phyloP scores from a whole-genome alignment of 64 coral and sea anemone species.

The Pachyseris speciosa region DNA sequence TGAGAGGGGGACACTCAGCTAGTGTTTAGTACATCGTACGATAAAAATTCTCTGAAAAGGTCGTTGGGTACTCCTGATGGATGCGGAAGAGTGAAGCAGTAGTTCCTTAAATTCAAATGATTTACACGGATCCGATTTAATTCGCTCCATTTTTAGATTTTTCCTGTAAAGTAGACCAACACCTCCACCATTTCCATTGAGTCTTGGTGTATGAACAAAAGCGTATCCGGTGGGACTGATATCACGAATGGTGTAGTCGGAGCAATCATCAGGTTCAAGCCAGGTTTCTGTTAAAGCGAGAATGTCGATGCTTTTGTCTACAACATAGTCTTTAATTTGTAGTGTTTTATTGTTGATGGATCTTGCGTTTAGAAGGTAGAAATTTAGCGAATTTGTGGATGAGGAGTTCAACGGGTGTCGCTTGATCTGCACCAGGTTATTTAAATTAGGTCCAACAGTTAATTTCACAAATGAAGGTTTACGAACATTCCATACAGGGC shows the following conservation, averaged over 20 bases:
- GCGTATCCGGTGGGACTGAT: conserved; percentile 2
- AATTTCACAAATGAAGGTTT: too few species aligned
- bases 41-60: too few species aligned
- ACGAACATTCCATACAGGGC: too few species aligned
- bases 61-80: too few species aligned
- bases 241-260: background rate
- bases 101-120: conserved; percentile 12
- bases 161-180: background rate
- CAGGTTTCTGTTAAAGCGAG: background rate
- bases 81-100: conserved; percentile 16
- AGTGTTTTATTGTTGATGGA: background rate
- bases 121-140: background rate
- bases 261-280: background rate
- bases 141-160: background rate
- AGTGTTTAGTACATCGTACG: too few species aligned
- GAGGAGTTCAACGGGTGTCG: too few species aligned
- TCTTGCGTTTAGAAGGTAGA: too few species aligned
- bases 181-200: background rate
- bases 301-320: background rate
- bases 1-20: too few species aligned
- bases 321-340: background rate
- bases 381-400: too few species aligned
- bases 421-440: too few species aligned
- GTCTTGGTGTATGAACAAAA: background rate
- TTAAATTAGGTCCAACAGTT: too few species aligned